Evolutionary conservation across 2,113 vertebrate species (phyloP).

Genomic region (Sapajus apella): DNA sequence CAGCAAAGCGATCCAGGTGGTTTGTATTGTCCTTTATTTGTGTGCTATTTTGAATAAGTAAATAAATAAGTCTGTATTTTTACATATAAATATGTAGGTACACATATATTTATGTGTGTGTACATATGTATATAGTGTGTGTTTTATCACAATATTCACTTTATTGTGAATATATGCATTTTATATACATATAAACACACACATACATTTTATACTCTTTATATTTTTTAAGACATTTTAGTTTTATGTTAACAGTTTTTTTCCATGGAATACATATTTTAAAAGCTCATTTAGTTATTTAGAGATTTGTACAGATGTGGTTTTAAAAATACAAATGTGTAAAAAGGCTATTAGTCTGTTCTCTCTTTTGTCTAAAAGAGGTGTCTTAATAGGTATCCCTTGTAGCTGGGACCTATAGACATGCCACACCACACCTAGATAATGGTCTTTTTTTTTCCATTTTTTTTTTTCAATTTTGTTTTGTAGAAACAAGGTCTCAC

Average conservation of each 20-base stretch:
- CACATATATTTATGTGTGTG: neutral
- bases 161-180: too few species aligned
- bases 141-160: too few species aligned
- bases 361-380: neutral
- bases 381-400: too few species aligned
- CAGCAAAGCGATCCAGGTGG: neutral
- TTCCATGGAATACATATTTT: neutral
- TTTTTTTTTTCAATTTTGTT: too few species aligned
- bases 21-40: neutral
- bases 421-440: too few species aligned
- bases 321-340: neutral
- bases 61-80: neutral
- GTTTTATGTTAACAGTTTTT: neutral
- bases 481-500: too few species aligned
- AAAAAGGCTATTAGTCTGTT: neutral
- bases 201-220: neutral
- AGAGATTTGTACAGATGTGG: neutral
- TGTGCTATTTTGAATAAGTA: neutral
- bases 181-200: too few species aligned
- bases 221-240: conserved; percentile 4
- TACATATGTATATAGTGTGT: neutral
- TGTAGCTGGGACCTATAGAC: too few species aligned
- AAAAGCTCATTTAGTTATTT: neutral
- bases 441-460: too few species aligned
- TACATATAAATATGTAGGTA: neutral